These are phyloP conservation scores for Zaprionus capensis DNA, from an alignment of 1,140 invertebrate genomes.

Conservation along the genomic window DNA sequence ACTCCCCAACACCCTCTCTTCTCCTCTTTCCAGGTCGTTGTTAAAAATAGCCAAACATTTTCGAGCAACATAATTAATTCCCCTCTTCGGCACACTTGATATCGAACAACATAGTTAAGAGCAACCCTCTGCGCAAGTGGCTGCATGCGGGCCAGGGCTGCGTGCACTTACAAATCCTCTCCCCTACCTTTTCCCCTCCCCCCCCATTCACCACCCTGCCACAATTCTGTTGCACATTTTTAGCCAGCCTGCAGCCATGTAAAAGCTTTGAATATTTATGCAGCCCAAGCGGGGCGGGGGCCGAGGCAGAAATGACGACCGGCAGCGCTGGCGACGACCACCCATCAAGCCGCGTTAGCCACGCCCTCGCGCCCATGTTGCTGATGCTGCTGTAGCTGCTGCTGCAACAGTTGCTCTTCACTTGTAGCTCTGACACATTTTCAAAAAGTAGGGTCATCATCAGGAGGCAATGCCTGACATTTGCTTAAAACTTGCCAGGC, in stretches of 20 bases:
- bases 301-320: conserved; percentile 38
- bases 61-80: conserved; percentile 20
- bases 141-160: conserved; percentile 49
- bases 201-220: not conserved
- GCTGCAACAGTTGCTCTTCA: conserved; percentile 77
- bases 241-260: conserved; percentile 80
- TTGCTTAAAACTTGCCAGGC: conserved; percentile 71
- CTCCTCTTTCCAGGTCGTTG: not conserved
- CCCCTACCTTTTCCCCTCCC: not conserved
- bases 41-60: conserved; percentile 24
- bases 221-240: conserved; percentile 73
- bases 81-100: conserved; percentile 1
- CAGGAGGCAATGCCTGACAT: conserved; percentile 67
- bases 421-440: conserved; percentile 81
- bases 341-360: conserved; percentile 35
- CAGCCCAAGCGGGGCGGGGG: conserved; percentile 31
- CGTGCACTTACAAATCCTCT: conserved; percentile 21
- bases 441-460: conserved; percentile 80
- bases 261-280: conserved; percentile 82
- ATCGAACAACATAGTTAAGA: conserved; percentile 5
- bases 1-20: not conserved
- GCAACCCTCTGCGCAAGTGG: conserved; percentile 55
- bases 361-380: conserved; percentile 27
- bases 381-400: conserved; percentile 18
- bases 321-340: conserved; percentile 20